Evolutionary conservation across 2,113 vertebrate species (phyloP).

Genomic region (Myiagra hebetior): DNA sequence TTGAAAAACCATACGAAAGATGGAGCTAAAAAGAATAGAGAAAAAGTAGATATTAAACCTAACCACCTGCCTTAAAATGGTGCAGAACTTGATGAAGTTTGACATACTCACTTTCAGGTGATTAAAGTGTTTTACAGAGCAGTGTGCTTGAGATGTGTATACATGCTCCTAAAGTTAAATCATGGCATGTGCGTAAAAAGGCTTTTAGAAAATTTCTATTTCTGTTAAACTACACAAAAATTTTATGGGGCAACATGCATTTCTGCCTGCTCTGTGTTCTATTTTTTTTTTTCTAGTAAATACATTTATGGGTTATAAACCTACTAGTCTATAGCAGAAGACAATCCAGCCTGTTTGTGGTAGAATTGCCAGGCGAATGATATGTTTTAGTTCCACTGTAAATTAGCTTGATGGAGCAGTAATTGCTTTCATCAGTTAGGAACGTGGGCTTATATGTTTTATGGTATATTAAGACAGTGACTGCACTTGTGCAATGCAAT

Average conservation of each 20-base stretch:
- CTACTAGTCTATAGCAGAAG: neutral
- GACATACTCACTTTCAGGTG: neutral
- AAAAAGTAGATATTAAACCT: neutral
- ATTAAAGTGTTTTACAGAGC: neutral
- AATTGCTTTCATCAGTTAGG: conserved; percentile 12
- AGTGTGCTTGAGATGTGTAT: neutral
- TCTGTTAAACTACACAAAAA: neutral
- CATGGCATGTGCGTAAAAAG: neutral
- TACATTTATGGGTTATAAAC: neutral
- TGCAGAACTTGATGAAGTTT: neutral
- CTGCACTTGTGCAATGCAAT: neutral
- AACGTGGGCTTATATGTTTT: conserved; percentile 9
- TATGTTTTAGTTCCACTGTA: conserved; percentile 26
- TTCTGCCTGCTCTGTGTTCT: neutral
- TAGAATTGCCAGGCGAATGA: neutral
- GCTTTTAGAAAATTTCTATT: neutral
- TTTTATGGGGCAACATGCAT: neutral
- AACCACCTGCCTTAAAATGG: neutral
- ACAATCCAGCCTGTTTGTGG: neutral
- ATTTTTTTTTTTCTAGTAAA: neutral
- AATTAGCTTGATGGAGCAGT: conserved; percentile 14
- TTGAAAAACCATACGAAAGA: neutral
- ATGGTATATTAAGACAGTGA: neutral
- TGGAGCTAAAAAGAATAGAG: neutral
- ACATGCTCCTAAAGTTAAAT: neutral